phyloP scores from a whole-genome alignment of 2,113 vertebrate species.

The Aepyceros melampus region DNA sequence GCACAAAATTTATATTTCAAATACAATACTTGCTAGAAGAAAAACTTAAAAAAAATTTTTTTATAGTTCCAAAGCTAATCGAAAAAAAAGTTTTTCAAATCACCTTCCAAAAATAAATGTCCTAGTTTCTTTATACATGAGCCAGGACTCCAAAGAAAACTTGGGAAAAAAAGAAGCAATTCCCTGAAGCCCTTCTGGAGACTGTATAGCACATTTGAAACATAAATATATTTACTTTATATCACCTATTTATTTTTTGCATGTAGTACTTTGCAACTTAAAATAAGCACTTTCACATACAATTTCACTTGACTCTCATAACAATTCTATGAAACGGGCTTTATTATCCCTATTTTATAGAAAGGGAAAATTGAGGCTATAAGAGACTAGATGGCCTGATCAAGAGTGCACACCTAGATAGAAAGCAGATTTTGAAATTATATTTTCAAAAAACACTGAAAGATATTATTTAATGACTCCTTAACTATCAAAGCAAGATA shows the following conservation, averaged over 20 bases:
- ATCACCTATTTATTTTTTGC: background rate
- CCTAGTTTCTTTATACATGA: constrained; percentile 51
- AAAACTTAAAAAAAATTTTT: background rate
- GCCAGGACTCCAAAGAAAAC: constrained; percentile 48
- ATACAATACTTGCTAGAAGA: constrained; percentile 31
- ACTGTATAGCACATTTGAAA: constrained; percentile 37
- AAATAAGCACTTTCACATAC: background rate
- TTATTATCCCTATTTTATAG: constrained; percentile 8
- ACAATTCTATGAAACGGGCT: background rate
- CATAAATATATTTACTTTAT: constrained; percentile 37
- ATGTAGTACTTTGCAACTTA: constrained; percentile 29
- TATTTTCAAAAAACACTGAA: background rate
- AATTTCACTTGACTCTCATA: background rate
- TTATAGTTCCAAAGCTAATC: constrained; percentile 47
- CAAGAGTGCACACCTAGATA: background rate
- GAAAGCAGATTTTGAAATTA: background rate
- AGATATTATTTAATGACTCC: background rate
- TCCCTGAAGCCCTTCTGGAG: constrained; percentile 12
- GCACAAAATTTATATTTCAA: constrained; percentile 69
- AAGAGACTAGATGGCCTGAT: background rate
- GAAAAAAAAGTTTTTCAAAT: constrained; percentile 56
- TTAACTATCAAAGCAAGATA: background rate
- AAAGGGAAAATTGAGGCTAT: background rate
- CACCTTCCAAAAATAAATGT: constrained; percentile 58
- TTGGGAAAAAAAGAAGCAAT: constrained; percentile 13